Evolutionary conservation across 2,797 vertebrate species (phyloP), one percentile per base, ranked within the genome.

Genomic region (Chelmon rostratus): DNA sequence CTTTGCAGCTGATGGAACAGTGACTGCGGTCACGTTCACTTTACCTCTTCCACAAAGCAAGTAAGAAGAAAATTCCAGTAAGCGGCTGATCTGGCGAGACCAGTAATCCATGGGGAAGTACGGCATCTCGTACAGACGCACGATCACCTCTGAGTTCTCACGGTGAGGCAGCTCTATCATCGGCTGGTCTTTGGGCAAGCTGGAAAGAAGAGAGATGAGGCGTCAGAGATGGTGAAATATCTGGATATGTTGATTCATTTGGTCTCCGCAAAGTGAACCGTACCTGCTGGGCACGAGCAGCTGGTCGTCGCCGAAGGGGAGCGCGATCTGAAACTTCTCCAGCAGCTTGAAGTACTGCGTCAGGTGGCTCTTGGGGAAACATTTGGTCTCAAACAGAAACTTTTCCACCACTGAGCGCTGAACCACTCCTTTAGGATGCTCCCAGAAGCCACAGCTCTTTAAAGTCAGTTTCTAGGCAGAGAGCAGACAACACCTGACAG

Each of bases 101-200:
- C 98, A 99, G 93, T 96, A 99, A 76, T 97, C 98, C 97, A 99
- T 97, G 33, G 98, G 98, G 90, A 99, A 98, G 86, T 98, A 99
- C 0, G 98, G 98, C 97, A 98, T 98, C 94, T 99, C 97, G 64
- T 99, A 99, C 1, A 98, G 93, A 68, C 98, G 96, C 78, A 99
- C 90, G 8, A 98, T 97, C 64, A 98, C 93, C 93, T 99, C 97
- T 0, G 98, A 99, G 91, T 98, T 97, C 94, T 99, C 97, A 91
- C 96, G 97, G 88, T 98, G 97, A 4, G 98, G 98, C 74, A 99
- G 95, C 64, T 99, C 97, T 64, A 99, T 97, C 40, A 96, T 96
- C 3, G 98, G 98, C 57, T 96, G 96, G 82, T 97, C 95, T 87
- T 97, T 96, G 70, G 97, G 96, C 76, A 99, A 94, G 81, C 98